A percentile compares a stretch with the other conserved stretches of the same genome.
Evolutionary conservation across 2,113 vertebrate genomes (phyloP).

Genomic region (Chloroceryle aenea): DNA sequence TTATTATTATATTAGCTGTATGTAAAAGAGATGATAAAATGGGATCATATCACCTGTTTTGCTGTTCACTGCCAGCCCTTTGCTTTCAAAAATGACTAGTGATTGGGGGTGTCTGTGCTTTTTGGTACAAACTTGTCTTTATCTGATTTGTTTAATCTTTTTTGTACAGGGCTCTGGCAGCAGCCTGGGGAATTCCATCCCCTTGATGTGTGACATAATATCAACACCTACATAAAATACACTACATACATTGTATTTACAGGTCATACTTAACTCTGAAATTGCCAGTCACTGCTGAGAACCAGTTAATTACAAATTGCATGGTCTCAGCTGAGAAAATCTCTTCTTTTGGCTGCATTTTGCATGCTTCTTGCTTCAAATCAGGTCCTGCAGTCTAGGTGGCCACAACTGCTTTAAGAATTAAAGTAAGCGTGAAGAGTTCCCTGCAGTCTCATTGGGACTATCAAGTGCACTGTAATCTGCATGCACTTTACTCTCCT

Average conservation of each 20-base stretch:
- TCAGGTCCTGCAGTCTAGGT: not conserved
- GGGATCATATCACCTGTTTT: not conserved
- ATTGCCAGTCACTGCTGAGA: not conserved
- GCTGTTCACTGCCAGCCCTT: not conserved
- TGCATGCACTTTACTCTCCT: not conserved
- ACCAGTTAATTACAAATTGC: not conserved
- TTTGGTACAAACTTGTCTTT: not conserved
- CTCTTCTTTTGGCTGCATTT: not conserved
- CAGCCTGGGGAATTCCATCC: conserved; percentile 20
- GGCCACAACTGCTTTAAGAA: not conserved
- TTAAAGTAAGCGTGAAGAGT: not conserved
- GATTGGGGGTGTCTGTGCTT: not conserved
- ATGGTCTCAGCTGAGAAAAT: not conserved
- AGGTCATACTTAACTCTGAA: not conserved
- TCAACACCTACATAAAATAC: not conserved
- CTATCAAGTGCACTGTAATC: not conserved
- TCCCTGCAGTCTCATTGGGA: not conserved
- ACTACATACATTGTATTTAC: not conserved
- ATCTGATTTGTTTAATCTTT: conserved; percentile 29
- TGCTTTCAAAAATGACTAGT: not conserved
- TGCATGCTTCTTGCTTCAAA: not conserved
- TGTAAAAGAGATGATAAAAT: conserved; percentile 48
- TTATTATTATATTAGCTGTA: not conserved
- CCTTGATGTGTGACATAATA: not conserved
- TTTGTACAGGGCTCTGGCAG: conserved; percentile 6